Percentiles rank a stretch among this genome's conserved stretches.
These are phyloP conservation scores for Eclectus roratus DNA, from an alignment of 2,113 vertebrate species.

Conservation along the genomic window DNA sequence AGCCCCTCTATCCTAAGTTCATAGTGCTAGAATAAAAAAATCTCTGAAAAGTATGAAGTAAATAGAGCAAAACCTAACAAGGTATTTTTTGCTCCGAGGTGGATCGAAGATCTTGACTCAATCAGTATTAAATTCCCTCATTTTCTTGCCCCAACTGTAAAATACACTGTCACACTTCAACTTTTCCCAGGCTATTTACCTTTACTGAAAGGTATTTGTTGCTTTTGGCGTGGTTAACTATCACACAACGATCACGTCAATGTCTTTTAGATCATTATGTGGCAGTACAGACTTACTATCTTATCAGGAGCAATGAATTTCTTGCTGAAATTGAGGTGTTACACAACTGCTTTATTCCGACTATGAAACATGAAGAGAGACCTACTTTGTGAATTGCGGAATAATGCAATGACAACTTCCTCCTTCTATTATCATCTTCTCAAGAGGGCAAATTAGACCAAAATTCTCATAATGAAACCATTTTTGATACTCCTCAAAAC, in stretches of 20 bases:
- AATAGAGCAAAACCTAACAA: not conserved
- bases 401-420: not conserved
- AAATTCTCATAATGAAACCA: not conserved
- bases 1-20: not conserved
- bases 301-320: slow-evolving; percentile 64
- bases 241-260: slow-evolving; percentile 52
- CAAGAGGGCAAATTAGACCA: not conserved
- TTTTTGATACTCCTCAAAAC: not conserved
- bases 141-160: slow-evolving; percentile 39
- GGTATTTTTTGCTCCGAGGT: not conserved
- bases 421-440: not conserved
- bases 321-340: slow-evolving; percentile 36
- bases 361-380: not conserved
- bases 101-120: not conserved
- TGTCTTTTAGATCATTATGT: slow-evolving; percentile 19
- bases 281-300: not conserved
- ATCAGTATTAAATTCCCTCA: not conserved
- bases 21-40: not conserved
- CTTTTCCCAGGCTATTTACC: slow-evolving; percentile 23
- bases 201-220: slow-evolving; percentile 1
- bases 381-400: not conserved
- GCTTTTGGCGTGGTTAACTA: slow-evolving; percentile 38
- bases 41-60: not conserved
- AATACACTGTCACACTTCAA: not conserved
- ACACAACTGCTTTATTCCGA: slow-evolving; percentile 12